Base-by-base conservation (phyloP, 64 coral and sea anemone genomes). In the Platygyra sinensis region DNA sequence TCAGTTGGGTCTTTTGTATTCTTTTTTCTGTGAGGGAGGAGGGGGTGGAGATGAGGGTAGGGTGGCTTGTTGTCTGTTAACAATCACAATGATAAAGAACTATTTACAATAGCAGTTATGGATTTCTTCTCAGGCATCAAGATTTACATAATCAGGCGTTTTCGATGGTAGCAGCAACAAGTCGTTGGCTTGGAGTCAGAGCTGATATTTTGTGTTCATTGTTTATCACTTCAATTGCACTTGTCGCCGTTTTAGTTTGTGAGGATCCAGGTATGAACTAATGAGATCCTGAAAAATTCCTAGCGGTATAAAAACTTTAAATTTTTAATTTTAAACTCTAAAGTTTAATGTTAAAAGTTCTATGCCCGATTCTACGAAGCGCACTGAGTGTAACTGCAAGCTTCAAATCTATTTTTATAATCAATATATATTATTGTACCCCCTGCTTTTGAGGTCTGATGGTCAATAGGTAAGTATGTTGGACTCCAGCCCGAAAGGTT, bases 151-250 rank as follows among this genome's bases (percentile, higher is more conserved):
- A 71, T 5, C 64, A 64, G 13, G 89, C 72, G 12, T 83, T 79
- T 52, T 91, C 71, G 12, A 83, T 72, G 57, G 78, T 91, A 3
- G 9, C 51, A n/a, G 80, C 89, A 30, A 76, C 63, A 33, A 51
- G 28, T 20, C 78, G 62, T 55, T 91, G 89, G 89, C 79, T 91
- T 33, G 89, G 67, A 33, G 8, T 91, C 0, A 72, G 89, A 42
- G 64, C 80, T n/a, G 89, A 91, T 52, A 0, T 91, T 4, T 49
- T 91, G 5, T 91, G 89, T 16, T 65, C 80, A 8, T 12, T 38
- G 20, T 83, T 91, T 20, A 91, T 71, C 0, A 83, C 80, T 39
- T 78, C 57, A 36, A 63, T 91, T 5, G 89, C 80, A 30, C 75
- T 91, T 13, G 69, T 78, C 24, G 46, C 67, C 19, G 50, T 91